Evolutionary conservation across 1,140 invertebrate genomes (phyloP).

Genomic region (Protaetia brevitarsis): DNA sequence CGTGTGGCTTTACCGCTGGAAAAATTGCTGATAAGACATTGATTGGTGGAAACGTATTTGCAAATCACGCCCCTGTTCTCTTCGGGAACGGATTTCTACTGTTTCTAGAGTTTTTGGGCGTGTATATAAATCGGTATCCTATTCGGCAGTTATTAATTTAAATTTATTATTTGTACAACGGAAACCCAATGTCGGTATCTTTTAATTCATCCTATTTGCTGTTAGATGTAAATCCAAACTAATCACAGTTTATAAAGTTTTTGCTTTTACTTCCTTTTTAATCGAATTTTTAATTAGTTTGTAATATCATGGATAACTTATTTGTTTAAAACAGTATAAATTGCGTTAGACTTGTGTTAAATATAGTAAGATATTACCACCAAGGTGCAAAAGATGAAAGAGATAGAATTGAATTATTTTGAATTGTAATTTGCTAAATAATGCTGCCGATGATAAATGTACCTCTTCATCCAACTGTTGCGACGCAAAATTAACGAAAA

Average conservation of each 20-base stretch:
- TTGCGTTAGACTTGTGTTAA: background rate
- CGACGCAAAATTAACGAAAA: background rate
- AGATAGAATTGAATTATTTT: background rate
- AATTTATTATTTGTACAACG: background rate
- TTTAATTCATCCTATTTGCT: background rate
- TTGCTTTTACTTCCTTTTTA: no score
- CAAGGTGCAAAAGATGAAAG: background rate
- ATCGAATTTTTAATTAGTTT: no score
- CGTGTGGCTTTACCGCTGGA: background rate
- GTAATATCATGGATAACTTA: no score
- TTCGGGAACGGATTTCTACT: no score
- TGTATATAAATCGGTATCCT: background rate
- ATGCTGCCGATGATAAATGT: background rate
- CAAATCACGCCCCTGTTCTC: background rate
- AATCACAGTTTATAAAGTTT: no score
- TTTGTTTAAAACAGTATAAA: no score
- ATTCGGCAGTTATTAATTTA: no score
- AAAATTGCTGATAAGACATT: background rate
- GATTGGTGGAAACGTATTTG: background rate
- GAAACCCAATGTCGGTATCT: background rate
- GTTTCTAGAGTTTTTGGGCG: background rate
- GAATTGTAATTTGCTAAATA: constrained; percentile 6
- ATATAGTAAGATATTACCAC: background rate
- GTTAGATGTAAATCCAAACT: no score
- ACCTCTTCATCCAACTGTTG: background rate